Percentiles rank a stretch among this genome's conserved stretches.
Conservation (phyloP, 2,888 invertebrate species). For the Euclidia mi region DNA sequence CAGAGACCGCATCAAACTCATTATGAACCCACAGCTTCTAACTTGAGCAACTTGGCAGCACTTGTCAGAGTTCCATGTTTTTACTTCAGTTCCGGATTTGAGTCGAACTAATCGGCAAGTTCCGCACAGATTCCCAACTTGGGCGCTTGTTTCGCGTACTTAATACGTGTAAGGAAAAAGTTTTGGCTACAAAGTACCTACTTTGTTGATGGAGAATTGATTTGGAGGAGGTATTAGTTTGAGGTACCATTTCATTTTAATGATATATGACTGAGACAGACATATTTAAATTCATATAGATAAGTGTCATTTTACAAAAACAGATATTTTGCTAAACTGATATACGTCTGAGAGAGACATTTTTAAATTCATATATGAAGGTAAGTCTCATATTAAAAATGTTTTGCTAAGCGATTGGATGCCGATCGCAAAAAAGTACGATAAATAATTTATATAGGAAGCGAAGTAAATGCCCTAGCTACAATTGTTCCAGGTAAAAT, state of each 20-base stretch:
- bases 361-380: too few relatives aligned
- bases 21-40: slow-evolving; percentile 33
- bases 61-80: slow-evolving; percentile 57
- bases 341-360: too few relatives aligned
- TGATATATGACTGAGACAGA: too few relatives aligned
- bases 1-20: slow-evolving; percentile 40
- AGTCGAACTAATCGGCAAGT: slow-evolving; percentile 65
- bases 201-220: slow-evolving; percentile 10
- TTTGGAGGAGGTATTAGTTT: slow-evolving; percentile 1
- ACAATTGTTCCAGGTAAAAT: too few relatives aligned
- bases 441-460: too few relatives aligned
- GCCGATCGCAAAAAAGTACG: too few relatives aligned
- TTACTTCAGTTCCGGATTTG: slow-evolving; percentile 59
- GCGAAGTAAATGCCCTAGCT: too few relatives aligned
- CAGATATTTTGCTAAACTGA: too few relatives aligned
- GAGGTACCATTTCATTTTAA: neutral
- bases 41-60: slow-evolving; percentile 45
- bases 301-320: too few relatives aligned
- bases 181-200: slow-evolving; percentile 12
- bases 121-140: slow-evolving; percentile 53
- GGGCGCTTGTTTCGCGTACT: slow-evolving; percentile 26
- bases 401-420: too few relatives aligned
- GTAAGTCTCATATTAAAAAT: too few relatives aligned
- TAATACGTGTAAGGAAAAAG: slow-evolving; percentile 39
- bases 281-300: too few relatives aligned